Percentiles rank a stretch among this genome's conserved stretches.
phyloP scores from a whole-genome alignment of 2,113 vertebrate genomes.

The Pygoscelis antarcticus region DNA sequence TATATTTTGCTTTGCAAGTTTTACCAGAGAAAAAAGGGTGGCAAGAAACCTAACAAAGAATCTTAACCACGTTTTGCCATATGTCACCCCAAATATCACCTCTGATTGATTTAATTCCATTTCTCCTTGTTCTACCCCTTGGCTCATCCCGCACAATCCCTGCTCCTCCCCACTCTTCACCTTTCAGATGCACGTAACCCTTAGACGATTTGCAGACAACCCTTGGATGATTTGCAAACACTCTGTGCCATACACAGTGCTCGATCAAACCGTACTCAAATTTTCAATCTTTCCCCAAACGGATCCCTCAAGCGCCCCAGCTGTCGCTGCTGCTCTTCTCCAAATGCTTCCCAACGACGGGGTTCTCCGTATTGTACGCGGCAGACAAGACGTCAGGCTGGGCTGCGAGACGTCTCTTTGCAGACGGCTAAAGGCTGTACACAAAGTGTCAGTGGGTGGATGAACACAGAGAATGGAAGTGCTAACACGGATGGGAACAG shows the following conservation, averaged over 20 bases:
- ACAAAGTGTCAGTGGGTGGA: background rate
- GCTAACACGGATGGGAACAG: background rate
- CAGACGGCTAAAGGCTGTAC: background rate
- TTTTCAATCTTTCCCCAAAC: background rate
- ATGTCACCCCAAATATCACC: background rate
- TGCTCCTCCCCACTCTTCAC: background rate
- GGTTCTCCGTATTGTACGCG: rapidly evolving
- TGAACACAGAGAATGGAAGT: background rate
- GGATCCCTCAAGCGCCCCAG: background rate
- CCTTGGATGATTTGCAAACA: background rate
- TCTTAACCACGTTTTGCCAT: background rate
- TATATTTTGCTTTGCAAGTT: background rate
- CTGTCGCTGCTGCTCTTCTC: background rate
- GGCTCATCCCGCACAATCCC: background rate
- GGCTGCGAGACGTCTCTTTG: background rate
- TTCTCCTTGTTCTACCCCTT: background rate
- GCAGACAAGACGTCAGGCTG: rapidly evolving
- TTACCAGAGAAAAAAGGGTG: background rate
- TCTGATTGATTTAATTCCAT: background rate
- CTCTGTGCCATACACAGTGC: background rate
- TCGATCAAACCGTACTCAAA: background rate
- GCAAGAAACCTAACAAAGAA: background rate
- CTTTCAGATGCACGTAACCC: rapidly evolving
- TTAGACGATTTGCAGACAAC: background rate
- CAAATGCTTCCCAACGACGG: background rate